Conservation (phyloP, 2,797 vertebrate genomes). For the Ptychobarbus kaznakovi region DNA sequence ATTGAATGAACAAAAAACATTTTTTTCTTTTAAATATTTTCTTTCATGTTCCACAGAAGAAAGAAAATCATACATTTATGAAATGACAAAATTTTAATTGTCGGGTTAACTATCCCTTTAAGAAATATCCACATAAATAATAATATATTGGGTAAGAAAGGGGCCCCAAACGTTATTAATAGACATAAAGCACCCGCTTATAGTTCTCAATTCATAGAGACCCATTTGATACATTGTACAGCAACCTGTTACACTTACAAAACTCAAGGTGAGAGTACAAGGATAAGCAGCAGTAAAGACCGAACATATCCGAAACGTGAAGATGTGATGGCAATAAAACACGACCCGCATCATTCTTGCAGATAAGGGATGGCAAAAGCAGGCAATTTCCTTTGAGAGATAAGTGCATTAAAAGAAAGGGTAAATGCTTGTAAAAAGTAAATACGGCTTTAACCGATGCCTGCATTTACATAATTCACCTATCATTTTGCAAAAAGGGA, state of each 20-base stretch:
- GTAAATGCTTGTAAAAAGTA: conserved; percentile 50
- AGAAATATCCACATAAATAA: conserved; percentile 15
- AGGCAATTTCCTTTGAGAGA: conserved; percentile 45
- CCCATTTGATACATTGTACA: conserved; percentile 13
- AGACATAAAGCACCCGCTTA: conserved; percentile 17
- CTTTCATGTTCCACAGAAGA: background rate
- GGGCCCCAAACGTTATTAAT: conserved; percentile 10
- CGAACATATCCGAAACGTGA: conserved; percentile 5
- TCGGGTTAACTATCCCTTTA: background rate
- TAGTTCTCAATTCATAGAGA: conserved; percentile 15
- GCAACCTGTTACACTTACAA: conserved; percentile 40
- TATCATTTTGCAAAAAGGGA: conserved; percentile 52
- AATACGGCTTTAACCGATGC: conserved; percentile 44
- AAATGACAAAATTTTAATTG: background rate
- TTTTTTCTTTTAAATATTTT: too few species aligned
- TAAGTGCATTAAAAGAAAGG: conserved; percentile 53
- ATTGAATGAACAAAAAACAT: background rate
- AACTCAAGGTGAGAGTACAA: conserved; percentile 52
- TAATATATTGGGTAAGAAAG: conserved; percentile 7
- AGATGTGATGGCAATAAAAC: conserved; percentile 45
- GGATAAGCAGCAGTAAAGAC: conserved; percentile 42
- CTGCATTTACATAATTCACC: conserved; percentile 54
- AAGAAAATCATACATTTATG: background rate
- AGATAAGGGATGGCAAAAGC: conserved; percentile 41
- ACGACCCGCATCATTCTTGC: conserved; percentile 37